Evolutionary conservation across 2,113 vertebrate genomes (phyloP).

Genomic region (Anser cygnoides): DNA sequence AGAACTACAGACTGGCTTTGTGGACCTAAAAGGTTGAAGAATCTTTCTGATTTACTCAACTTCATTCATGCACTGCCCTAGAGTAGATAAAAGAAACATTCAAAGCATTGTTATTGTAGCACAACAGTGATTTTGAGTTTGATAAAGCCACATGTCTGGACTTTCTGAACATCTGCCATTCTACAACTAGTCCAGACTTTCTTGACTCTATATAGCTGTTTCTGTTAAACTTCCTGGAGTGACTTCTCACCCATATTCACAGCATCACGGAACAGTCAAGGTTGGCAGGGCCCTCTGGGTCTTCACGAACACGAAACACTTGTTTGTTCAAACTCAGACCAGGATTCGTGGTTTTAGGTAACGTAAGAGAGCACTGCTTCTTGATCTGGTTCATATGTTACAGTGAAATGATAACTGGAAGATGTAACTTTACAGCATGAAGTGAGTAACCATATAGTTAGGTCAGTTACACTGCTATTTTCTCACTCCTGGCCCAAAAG

Average conservation of each 20-base stretch:
- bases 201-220: background rate
- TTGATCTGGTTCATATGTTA: accelerated
- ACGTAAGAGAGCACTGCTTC: accelerated
- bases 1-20: too few species aligned
- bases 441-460: background rate
- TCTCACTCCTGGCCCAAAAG: background rate
- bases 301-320: background rate
- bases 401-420: background rate
- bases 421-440: background rate
- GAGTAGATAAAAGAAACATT: background rate
- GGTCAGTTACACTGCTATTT: background rate
- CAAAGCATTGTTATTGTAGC: background rate
- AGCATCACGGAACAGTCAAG: background rate
- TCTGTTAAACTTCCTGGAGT: background rate
- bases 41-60: background rate
- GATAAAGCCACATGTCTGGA: background rate
- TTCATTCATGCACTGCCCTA: background rate
- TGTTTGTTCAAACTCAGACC: background rate
- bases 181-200: background rate
- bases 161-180: background rate
- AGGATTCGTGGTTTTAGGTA: background rate
- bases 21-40: background rate
- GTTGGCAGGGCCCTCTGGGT: background rate
- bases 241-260: background rate
- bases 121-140: background rate